A percentile compares a stretch with the other conserved stretches of the same genome.
Evolutionary conservation across 2,888 invertebrate genomes (phyloP).

Genomic region (Rutpela maculata): DNA sequence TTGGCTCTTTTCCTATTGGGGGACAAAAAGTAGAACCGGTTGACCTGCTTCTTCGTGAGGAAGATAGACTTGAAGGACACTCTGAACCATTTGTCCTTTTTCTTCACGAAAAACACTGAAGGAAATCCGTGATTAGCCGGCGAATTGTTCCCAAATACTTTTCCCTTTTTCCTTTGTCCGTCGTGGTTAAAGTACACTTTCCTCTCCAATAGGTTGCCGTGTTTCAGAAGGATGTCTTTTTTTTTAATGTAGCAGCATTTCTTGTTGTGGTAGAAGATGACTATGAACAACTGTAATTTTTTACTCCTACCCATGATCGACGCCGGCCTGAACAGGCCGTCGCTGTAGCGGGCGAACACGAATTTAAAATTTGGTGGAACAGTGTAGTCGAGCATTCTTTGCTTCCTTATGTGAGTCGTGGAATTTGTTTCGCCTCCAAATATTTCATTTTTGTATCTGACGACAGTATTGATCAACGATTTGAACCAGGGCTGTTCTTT

Average conservation of each 20-base stretch:
- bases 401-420: constrained; percentile 35
- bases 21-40: constrained; percentile 47
- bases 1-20: constrained; percentile 22
- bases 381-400: constrained; percentile 50
- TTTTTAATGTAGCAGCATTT: constrained; percentile 55
- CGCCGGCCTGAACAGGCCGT: constrained; percentile 56
- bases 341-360: constrained; percentile 55
- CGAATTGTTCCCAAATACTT: constrained; percentile 60
- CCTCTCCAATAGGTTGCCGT: constrained; percentile 58
- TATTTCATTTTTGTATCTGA: constrained; percentile 51
- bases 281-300: constrained; percentile 54
- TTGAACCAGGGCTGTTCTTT: constrained; percentile 50
- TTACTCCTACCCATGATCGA: constrained; percentile 55
- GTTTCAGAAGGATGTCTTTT: constrained; percentile 56
- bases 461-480: constrained; percentile 54
- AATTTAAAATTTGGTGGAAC: constrained; percentile 57
- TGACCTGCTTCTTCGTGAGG: constrained; percentile 58
- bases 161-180: constrained; percentile 51
- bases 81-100: constrained; percentile 55
- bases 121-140: constrained; percentile 60
- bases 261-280: constrained; percentile 57
- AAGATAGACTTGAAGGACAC: constrained; percentile 56
- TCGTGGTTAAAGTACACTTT: constrained; percentile 54
- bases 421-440: constrained; percentile 4
- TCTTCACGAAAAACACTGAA: constrained; percentile 56